Percentiles rank a stretch among this genome's conserved stretches.
phyloP scores from a whole-genome alignment of 2,113 vertebrate genomes.

The Lonchura striata region DNA sequence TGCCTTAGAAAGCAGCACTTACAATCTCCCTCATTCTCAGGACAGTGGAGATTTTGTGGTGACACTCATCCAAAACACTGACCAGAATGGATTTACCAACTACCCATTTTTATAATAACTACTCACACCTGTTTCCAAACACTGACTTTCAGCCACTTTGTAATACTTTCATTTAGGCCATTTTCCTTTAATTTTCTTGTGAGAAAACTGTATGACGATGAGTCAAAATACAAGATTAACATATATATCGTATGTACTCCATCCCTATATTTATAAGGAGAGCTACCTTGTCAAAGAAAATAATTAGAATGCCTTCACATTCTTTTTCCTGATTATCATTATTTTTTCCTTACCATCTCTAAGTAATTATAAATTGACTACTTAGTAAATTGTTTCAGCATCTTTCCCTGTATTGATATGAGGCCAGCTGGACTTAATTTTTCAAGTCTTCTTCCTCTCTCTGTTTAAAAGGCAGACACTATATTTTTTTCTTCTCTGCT shows the following conservation, averaged over 20 bases:
- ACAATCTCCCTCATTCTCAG: neutral
- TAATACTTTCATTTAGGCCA: neutral
- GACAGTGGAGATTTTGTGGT: neutral
- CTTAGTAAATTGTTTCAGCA: constrained; percentile 29
- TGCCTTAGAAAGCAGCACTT: neutral
- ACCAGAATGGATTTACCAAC: neutral
- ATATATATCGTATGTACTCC: neutral
- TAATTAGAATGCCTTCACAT: neutral
- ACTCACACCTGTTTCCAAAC: neutral
- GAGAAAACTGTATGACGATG: neutral
- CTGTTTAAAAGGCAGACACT: neutral
- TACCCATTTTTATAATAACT: neutral
- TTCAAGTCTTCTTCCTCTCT: constrained; percentile 7
- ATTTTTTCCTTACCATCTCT: constrained; percentile 23
- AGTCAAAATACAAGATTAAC: neutral
- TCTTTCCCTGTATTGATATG: constrained; percentile 40
- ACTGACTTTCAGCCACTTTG: neutral
- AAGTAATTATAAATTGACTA: constrained; percentile 46
- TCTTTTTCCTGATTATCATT: neutral
- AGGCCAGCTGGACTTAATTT: constrained; percentile 36
- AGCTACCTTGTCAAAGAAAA: constrained; percentile 25
- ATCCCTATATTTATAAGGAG: neutral
- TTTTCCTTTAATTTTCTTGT: neutral
- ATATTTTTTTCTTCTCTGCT: neutral
- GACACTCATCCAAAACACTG: neutral